Base-by-base conservation (phyloP, 2,797 vertebrate genomes). In the Cyprinodon diabolis region DNA sequence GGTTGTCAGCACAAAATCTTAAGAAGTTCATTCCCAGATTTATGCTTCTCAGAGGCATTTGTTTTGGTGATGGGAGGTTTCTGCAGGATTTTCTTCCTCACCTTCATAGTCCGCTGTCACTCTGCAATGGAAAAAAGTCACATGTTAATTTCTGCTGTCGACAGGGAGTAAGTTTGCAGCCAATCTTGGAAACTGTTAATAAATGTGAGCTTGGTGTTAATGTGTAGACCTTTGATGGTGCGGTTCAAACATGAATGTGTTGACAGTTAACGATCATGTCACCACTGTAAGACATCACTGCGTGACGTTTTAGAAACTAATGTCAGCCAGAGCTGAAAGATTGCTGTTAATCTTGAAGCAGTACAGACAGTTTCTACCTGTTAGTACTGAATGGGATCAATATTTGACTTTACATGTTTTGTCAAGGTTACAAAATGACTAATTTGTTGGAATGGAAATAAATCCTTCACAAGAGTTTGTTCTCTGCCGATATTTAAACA, bases 31-130 rank as follows among this genome's bases (percentile, higher is more conserved):
- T 48, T 83, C 3, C 37, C 8, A 35, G 12, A 45, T 11, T 4
- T 5, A 1, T 5, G 3, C 25, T 23, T 37, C 25, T 14, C 56
- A 48, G 51, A 71, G 71, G 47, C 35, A 57, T 14, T 2, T 52
- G 40, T 56, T 35, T n/a, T 1, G 13, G 15, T 68, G 47, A 9
- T 37, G 25, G 56, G 9, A 21, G 10, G 68, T 76, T 55, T 70
- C 47, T 55, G 23, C 72, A 4, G 30, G 67, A 47, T 0, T 10
- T 6, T 74, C 78, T 12, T 76, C 79, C 21, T 76, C 56, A 7
- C 15, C 21, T 68, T 94, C 68, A 95, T 70, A 94, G 49, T 69
- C 95, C 94, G 2, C 85, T 37, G 0, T 95, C 93, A 72, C 94
- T 93, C 94, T 95, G 88, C 48, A 84, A 77, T 15, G 49, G 67